Base-by-base conservation (phyloP, 2,113 vertebrate genomes). In the Pristiophorus japonicus region DNA sequence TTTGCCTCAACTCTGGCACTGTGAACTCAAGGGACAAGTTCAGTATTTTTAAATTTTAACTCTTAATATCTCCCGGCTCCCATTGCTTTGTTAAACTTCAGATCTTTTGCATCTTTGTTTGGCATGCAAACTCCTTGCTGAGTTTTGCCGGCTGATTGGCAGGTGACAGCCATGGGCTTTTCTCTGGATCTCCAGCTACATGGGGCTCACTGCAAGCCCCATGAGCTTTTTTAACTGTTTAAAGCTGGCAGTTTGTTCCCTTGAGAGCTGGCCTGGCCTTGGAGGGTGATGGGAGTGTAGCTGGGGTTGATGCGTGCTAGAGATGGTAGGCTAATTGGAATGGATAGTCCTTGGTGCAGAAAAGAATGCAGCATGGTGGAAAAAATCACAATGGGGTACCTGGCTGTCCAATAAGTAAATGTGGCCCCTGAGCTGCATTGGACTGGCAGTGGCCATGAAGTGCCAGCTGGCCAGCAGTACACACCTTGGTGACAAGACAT, bases 251-350 rank as follows among this genome's bases (percentile, higher is more conserved):
- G 22, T 65, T 88, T 3, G 34, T 20, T 94, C 45, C 93, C 93
- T 94, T 94, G 93, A 94, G 65, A 94, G 93, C 27, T 94, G 66
- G 65, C 45, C 65, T 94, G 93, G 93, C 66, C 92, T 66, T 70
- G 66, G 51, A 1, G 2, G 51, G 38, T 45, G 93, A 70, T 94
- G 45, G 65, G 22, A 94, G 38, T 51, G 42, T 70, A 94, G 42
- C 2, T 51, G 65, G 45, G 66, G 34, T 73, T 73, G 47, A 47
- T 90, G 87, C 47, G 11, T 94, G 22, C 16, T 93, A 30, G 38
- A 70, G 0, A 45, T 94, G 45, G 0, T 27, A 66, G 91, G 66
- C 24, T 70, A 30, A 47, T 47, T 59, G 63, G 27, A 92, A n/a
- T 92, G 66, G 93, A 51, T 70, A 70, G 93, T 70, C 93, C 27